Evolutionary conservation across 2,113 vertebrate species (phyloP).

Genomic region (Bagarius yarrelli): DNA sequence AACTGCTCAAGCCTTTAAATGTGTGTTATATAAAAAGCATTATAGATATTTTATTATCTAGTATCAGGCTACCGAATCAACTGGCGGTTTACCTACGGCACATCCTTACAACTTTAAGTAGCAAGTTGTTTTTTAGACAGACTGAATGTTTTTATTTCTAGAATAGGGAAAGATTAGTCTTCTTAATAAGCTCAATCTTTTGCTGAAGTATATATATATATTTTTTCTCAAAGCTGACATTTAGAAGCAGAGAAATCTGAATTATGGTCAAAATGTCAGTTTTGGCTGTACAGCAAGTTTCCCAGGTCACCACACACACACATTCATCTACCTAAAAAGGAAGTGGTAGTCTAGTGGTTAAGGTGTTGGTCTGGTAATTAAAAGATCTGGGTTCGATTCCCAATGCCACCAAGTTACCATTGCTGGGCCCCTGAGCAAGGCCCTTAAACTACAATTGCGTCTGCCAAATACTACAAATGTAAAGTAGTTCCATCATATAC

Average conservation of each 20-base stretch:
- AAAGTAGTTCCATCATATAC: not conserved
- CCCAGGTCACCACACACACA: not conserved
- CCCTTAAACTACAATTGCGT: too few relatives aligned
- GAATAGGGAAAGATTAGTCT: too few relatives aligned
- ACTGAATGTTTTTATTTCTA: not conserved
- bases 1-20: too few relatives aligned
- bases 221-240: not conserved
- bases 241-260: not conserved
- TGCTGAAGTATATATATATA: not conserved
- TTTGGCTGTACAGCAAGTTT: not conserved
- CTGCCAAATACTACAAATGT: too few relatives aligned
- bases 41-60: not conserved
- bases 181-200: not conserved
- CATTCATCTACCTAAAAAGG: too few relatives aligned
- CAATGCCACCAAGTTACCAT: too few relatives aligned
- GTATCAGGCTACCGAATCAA: not conserved
- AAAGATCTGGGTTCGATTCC: too few relatives aligned
- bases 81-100: not conserved
- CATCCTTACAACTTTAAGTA: not conserved
- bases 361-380: too few relatives aligned
- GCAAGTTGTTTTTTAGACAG: not conserved
- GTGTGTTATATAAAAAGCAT: too few relatives aligned
- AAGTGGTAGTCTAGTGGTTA: too few relatives aligned
- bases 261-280: not conserved
- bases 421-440: too few relatives aligned